These are phyloP conservation scores for Cylindroiulus punctatus DNA, from an alignment of 2,888 invertebrate species.

Conservation along the genomic window DNA sequence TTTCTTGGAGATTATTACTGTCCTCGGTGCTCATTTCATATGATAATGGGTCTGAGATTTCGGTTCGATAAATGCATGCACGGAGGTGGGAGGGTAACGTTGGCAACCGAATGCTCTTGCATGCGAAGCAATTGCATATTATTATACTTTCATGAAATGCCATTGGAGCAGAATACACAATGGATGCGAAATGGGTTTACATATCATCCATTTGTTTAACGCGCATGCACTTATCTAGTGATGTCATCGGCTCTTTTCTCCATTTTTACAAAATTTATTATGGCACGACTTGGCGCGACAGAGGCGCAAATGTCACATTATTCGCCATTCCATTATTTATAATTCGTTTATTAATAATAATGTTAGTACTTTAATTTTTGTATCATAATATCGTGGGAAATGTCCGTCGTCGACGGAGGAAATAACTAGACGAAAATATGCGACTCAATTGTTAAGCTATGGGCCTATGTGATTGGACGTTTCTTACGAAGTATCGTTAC, in stretches of 20 bases:
- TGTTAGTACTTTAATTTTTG: not conserved
- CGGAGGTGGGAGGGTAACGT: slow-evolving; percentile 48
- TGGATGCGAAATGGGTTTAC: not conserved
- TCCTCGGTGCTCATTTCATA: slow-evolving; percentile 56
- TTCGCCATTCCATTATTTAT: slow-evolving; percentile 44
- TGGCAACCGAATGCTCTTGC: slow-evolving; percentile 29
- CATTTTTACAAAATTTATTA: slow-evolving; percentile 40
- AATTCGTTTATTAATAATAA: slow-evolving; percentile 49
- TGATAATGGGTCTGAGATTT: slow-evolving; percentile 57
- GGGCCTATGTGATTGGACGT: too few species aligned
- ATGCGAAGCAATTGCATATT: slow-evolving; percentile 44
- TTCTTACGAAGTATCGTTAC: too few species aligned
- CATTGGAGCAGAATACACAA: slow-evolving; percentile 33
- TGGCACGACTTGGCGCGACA: slow-evolving; percentile 45
- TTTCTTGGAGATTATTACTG: slow-evolving; percentile 56
- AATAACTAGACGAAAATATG: not conserved
- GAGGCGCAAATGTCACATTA: slow-evolving; percentile 49
- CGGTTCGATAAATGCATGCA: slow-evolving; percentile 44
- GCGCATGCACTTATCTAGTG: slow-evolving; percentile 10
- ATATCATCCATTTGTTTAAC: not conserved
- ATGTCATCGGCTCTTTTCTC: slow-evolving; percentile 17
- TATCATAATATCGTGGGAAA: not conserved
- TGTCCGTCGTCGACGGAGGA: not conserved
- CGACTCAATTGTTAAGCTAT: too few species aligned
- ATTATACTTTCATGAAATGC: slow-evolving; percentile 48